Percentiles rank a stretch among this genome's conserved stretches.
Conservation (phyloP, 2,113 vertebrate genomes). For the Anas platyrhynchos region DNA sequence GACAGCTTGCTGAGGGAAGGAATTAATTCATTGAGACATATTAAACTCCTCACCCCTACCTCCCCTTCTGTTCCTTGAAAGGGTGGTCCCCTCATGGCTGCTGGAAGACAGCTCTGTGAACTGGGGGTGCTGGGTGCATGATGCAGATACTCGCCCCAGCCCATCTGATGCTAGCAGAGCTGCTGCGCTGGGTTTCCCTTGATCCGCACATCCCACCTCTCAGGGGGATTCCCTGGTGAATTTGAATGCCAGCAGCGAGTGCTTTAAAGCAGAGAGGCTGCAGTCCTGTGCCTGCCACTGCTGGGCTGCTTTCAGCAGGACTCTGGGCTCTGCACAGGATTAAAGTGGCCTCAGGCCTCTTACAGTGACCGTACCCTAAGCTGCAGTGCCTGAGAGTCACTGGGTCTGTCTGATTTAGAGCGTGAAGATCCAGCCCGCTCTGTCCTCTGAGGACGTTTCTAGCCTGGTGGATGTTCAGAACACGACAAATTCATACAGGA, state of each 20-base stretch:
- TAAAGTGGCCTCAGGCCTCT: background rate
- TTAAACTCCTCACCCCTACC: background rate
- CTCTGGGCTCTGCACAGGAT: background rate
- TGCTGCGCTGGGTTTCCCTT: background rate
- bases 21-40: background rate
- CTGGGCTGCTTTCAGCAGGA: background rate
- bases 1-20: conserved; percentile 6
- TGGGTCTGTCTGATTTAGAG: background rate
- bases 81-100: background rate
- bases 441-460: background rate
- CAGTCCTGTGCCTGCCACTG: background rate
- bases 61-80: background rate
- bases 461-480: background rate
- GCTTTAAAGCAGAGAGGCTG: background rate
- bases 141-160: background rate
- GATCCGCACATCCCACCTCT: background rate
- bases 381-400: background rate
- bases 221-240: background rate
- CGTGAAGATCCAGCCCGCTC: background rate
- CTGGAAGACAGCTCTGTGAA: background rate
- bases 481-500: background rate
- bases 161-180: background rate
- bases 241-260: background rate
- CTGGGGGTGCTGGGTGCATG: background rate
- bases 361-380: background rate